Evolutionary conservation across 2,888 invertebrate species (phyloP).

Genomic region (Ctena decussata): DNA sequence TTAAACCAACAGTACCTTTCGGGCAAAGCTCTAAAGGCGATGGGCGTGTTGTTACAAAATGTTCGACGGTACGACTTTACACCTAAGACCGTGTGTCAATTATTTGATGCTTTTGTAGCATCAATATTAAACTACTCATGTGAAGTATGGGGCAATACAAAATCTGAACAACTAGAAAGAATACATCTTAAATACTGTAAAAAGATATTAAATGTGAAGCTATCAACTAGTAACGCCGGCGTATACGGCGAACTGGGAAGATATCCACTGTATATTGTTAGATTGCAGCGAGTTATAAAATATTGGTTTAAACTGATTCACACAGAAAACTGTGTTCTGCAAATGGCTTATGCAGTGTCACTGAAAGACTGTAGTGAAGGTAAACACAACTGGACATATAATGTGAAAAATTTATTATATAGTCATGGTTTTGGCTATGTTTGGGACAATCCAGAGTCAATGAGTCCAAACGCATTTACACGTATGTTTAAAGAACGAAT

Average conservation of each 20-base stretch:
- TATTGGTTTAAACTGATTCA: not conserved
- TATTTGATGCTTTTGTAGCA: conserved; percentile 29
- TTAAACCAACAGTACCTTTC: not conserved
- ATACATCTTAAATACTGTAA: conserved; percentile 38
- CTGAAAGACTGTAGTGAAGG: not conserved
- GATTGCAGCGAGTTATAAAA: not conserved
- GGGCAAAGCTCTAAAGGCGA: not conserved
- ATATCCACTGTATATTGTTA: not conserved
- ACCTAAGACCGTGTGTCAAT: conserved; percentile 28
- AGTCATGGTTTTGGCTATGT: not conserved
- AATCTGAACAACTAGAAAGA: conserved; percentile 15
- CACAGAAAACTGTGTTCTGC: not conserved
- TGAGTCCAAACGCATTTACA: not conserved
- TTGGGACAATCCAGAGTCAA: not conserved
- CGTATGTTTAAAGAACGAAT: not conserved
- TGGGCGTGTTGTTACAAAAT: not conserved
- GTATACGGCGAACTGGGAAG: not conserved
- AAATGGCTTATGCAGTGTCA: not conserved
- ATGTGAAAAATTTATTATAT: not conserved
- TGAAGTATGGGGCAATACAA: conserved; percentile 19
- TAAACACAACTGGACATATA: not conserved
- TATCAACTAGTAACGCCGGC: not conserved
- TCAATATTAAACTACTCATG: conserved; percentile 20
- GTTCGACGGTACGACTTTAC: not conserved
- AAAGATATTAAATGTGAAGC: conserved; percentile 10